Conservation (phyloP, 1,140 invertebrate species). For the Chironomus striatipennis region DNA sequence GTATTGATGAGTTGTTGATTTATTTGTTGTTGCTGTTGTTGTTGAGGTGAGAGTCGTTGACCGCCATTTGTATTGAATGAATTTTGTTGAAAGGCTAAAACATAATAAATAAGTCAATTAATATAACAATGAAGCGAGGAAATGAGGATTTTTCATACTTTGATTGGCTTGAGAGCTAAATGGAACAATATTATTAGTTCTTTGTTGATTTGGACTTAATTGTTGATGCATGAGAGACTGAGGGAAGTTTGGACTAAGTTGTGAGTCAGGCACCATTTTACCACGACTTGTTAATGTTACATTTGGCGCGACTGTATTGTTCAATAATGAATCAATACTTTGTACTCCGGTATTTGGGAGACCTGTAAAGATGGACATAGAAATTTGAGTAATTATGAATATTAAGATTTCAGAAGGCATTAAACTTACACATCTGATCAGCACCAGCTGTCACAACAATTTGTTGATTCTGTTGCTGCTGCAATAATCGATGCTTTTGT, state of each 20-base stretch:
- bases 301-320: slow-evolving; percentile 72
- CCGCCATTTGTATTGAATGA: neutral
- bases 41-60: slow-evolving; percentile 27
- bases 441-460: slow-evolving; percentile 52
- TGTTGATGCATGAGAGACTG: slow-evolving; percentile 37
- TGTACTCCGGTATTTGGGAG: slow-evolving; percentile 51
- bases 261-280: slow-evolving; percentile 59
- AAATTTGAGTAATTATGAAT: neutral
- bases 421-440: slow-evolving; percentile 34
- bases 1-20: slow-evolving; percentile 25
- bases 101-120: neutral
- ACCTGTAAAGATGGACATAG: slow-evolving; percentile 32
- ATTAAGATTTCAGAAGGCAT: slow-evolving; percentile 24
- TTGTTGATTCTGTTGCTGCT: slow-evolving; percentile 64
- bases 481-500: slow-evolving; percentile 49
- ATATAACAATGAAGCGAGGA: neutral
- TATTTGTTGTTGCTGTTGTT: slow-evolving; percentile 32
- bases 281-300: slow-evolving; percentile 59
- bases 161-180: slow-evolving; percentile 39
- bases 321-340: slow-evolving; percentile 68
- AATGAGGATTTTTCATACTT: slow-evolving; percentile 28
- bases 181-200: slow-evolving; percentile 29
- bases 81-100: slow-evolving; percentile 15
- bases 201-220: slow-evolving; percentile 36
- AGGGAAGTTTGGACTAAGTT: slow-evolving; percentile 56